These are phyloP conservation scores for Myanophis thanlyinensis DNA, from an alignment of 2,113 vertebrate genomes.

Conservation along the genomic window DNA sequence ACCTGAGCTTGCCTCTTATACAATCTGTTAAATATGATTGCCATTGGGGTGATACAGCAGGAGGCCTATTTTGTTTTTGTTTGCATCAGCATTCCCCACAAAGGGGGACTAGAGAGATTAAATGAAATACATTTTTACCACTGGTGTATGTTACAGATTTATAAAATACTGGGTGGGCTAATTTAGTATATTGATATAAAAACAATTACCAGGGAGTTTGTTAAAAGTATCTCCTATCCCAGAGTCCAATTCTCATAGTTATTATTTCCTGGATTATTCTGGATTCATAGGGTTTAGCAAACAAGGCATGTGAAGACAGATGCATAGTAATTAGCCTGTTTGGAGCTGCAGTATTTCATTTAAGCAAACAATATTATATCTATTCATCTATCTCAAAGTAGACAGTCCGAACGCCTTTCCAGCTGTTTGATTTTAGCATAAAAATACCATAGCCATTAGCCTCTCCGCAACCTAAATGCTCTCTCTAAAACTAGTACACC, in stretches of 20 bases:
- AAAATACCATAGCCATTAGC: not conserved
- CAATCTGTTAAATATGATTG: not conserved
- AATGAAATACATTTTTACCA: not conserved
- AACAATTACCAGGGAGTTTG: not conserved
- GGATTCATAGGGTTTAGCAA: not conserved
- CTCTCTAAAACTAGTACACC: not conserved
- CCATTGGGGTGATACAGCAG: not conserved
- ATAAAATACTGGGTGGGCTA: not conserved
- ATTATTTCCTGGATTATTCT: slow-evolving; percentile 1
- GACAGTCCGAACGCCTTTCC: not conserved
- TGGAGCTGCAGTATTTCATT: not conserved
- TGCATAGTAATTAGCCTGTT: not conserved
- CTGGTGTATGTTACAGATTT: not conserved
- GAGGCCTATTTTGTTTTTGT: not conserved
- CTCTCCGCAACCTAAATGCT: not conserved
- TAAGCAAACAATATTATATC: not conserved
- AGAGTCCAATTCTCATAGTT: not conserved
- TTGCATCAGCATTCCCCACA: not conserved
- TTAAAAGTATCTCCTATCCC: not conserved
- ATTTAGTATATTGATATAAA: not conserved
- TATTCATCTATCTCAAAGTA: not conserved
- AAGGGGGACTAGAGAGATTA: not conserved
- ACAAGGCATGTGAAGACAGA: not conserved
- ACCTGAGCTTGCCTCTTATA: not conserved
- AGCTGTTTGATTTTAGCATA: not conserved